These are phyloP conservation scores for Anolis sagrei DNA, from an alignment of 2,113 vertebrate genomes.

Conservation along the genomic window DNA sequence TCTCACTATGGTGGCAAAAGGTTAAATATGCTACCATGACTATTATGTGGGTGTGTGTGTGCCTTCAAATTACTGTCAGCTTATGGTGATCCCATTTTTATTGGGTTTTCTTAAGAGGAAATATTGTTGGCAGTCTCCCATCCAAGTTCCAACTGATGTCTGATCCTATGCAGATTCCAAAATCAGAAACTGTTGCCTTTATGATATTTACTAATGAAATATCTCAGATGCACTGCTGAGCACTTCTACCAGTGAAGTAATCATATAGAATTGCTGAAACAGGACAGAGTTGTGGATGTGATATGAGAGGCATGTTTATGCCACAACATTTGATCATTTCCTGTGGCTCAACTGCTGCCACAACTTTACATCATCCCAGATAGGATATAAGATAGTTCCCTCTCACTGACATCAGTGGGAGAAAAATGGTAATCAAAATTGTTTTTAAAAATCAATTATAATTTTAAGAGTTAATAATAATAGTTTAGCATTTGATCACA, in stretches of 20 bases:
- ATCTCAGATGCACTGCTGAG: neutral
- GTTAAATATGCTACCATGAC: neutral
- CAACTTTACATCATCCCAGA: neutral
- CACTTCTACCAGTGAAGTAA: neutral
- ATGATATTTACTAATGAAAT: neutral
- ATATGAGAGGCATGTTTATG: neutral
- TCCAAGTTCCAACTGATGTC: neutral
- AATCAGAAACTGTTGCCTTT: neutral
- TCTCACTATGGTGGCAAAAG: no score
- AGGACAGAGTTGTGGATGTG: neutral
- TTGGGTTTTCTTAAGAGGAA: no score
- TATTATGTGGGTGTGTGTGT: neutral
- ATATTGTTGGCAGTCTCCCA: neutral
- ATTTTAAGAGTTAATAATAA: no score
- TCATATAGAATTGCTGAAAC: neutral
- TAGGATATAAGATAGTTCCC: neutral
- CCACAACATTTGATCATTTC: neutral
- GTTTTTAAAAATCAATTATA: no score
- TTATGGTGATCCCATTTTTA: no score
- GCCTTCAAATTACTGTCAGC: no score
- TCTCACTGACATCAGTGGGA: neutral
- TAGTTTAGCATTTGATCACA: no score
- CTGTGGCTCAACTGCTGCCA: no score
- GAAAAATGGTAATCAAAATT: no score
- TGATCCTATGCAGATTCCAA: neutral